Evolutionary conservation across 2,797 vertebrate genomes (phyloP).

Genomic region (Bothrops alternatus): DNA sequence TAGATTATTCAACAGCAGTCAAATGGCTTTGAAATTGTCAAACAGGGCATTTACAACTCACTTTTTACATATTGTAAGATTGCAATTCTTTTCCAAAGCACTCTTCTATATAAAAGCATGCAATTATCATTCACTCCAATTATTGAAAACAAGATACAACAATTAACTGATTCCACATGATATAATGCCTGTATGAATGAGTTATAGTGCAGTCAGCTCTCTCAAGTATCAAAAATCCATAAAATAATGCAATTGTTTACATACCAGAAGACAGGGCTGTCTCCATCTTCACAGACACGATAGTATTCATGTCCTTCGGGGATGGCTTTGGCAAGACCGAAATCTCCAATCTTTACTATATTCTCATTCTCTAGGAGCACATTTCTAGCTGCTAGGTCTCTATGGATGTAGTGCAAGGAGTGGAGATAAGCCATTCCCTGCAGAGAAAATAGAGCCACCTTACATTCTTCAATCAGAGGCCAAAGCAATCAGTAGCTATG

Average conservation of each 20-base stretch:
- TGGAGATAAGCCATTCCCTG: slow-evolving; percentile 96
- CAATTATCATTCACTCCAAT: not conserved
- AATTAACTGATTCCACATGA: not conserved
- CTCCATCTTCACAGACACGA: slow-evolving; percentile 84
- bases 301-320: slow-evolving; percentile 88
- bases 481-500: not conserved
- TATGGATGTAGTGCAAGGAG: slow-evolving; percentile 83
- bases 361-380: slow-evolving; percentile 86
- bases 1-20: not conserved
- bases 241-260: slow-evolving; percentile 12
- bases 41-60: not conserved
- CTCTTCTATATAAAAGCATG: not conserved
- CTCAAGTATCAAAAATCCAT: not conserved
- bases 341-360: slow-evolving; percentile 92
- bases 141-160: not conserved
- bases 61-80: not conserved
- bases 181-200: not conserved
- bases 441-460: not conserved
- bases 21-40: not conserved
- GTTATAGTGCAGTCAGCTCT: not conserved
- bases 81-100: not conserved
- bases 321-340: slow-evolving; percentile 89
- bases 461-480: not conserved
- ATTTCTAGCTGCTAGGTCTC: slow-evolving; percentile 90
- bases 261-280: slow-evolving; percentile 92